Percentiles rank a stretch among this genome's conserved stretches.
These are phyloP conservation scores for Apteryx mantelli DNA, from an alignment of 2,113 vertebrate genomes.

Conservation along the genomic window DNA sequence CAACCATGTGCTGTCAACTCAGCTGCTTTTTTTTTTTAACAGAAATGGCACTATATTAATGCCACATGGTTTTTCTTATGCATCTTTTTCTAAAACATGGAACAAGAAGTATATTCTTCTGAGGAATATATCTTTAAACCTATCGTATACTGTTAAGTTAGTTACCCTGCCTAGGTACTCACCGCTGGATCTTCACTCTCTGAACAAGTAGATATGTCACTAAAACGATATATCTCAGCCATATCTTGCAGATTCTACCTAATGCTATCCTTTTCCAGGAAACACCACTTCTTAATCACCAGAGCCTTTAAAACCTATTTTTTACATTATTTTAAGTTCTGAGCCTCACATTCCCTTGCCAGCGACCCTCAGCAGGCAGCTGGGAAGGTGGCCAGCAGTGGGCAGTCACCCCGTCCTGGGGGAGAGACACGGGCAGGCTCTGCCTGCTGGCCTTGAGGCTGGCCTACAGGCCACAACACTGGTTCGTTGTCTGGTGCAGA, in stretches of 20 bases:
- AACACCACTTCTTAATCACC: background rate
- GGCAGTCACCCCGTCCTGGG: background rate
- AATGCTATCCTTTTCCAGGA: background rate
- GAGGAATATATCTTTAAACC: background rate
- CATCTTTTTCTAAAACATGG: background rate
- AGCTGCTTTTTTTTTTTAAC: background rate
- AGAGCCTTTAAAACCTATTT: background rate
- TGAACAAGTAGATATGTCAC: background rate
- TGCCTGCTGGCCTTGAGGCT: background rate
- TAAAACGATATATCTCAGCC: background rate
- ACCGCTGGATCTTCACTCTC: background rate
- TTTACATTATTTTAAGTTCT: background rate
- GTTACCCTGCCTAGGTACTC: background rate
- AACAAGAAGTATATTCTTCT: background rate
- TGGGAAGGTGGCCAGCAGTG: too few relatives aligned
- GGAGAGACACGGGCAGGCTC: background rate
- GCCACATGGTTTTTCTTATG: background rate
- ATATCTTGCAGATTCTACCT: background rate
- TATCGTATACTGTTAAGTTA: background rate
- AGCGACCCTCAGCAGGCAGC: background rate
- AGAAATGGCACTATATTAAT: background rate
- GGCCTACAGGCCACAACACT: background rate
- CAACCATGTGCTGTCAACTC: background rate
- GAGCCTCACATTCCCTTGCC: background rate
- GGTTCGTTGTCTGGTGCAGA: background rate